A percentile compares a stretch with the other conserved stretches of the same genome.
Conservation (phyloP, 2,888 invertebrate species). For the Apantesis nais region DNA sequence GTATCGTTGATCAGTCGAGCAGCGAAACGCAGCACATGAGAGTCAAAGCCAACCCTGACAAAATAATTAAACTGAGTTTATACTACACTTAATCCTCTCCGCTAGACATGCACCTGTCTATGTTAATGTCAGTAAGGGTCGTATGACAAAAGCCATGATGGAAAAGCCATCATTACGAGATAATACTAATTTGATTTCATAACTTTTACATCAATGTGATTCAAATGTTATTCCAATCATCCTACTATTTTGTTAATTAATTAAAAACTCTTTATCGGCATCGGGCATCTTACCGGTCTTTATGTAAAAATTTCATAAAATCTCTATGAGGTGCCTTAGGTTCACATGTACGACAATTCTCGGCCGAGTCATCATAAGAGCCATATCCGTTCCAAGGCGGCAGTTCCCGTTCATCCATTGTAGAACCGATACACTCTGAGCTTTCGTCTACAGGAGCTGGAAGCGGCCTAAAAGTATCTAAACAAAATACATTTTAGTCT, state of each 20-base stretch:
- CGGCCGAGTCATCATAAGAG: slow-evolving; percentile 94
- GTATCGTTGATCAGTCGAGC: slow-evolving; percentile 91
- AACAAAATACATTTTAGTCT: slow-evolving; percentile 12
- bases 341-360: slow-evolving; percentile 92
- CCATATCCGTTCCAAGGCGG: slow-evolving; percentile 98
- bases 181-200: no score
- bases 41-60: slow-evolving; percentile 89
- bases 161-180: no score
- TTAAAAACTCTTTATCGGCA: background rate
- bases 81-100: background rate
- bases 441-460: slow-evolving; percentile 73
- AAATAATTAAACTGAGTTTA: background rate
- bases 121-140: background rate
- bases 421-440: slow-evolving; percentile 60
- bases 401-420: slow-evolving; percentile 76
- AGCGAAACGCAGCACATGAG: slow-evolving; percentile 91
- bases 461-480: slow-evolving; percentile 88
- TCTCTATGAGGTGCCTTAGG: slow-evolving; percentile 92
- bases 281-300: slow-evolving; percentile 88
- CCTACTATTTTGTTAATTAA: background rate
- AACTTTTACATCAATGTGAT: background rate
- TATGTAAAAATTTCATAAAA: slow-evolving; percentile 92
- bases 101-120: background rate
- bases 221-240: background rate
- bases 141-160: no score